Base-by-base conservation (phyloP, 2,113 vertebrate species). In the Fukomys damarensis region DNA sequence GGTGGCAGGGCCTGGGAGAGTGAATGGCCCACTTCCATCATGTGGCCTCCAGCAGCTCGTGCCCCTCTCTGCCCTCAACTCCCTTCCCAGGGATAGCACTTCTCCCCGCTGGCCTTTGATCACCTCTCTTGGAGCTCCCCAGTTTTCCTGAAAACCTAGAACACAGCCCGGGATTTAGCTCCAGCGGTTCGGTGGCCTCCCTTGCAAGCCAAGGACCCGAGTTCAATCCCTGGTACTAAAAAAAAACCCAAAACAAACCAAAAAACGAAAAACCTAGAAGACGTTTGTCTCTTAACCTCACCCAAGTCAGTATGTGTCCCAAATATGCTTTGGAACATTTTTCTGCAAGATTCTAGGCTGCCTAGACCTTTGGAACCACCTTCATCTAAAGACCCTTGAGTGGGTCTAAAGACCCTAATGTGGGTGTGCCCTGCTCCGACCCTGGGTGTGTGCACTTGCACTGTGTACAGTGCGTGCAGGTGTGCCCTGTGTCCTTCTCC, bases 381-480 rank as follows among this genome's bases (percentile, higher is more conserved):
- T 12, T 12, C 49, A 3, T 32, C n/a, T n/a, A 10, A 52, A 56
- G 20, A 4, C 35, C 32, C 20, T 10, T n/a, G 52, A 9, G 35
- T 2, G 8, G 43, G 65, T n/a, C n/a, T n/a, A n/a, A n/a, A n/a
- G n/a, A n/a, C 5, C 14, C 13, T 6, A 0, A 3, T 58, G 38
- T 41, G 16, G 5, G 3, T 7, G 4, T 35, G 41, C n/a, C 41
- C 74, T 52, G 43, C 4, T 46, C 43, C 14, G 3, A 3, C 28
- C 26, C 28, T 49, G 74, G 43, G 13, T 30, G 19, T 72, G 28
- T 54, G 2, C 30, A 13, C 5, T 3, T 30, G 4, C 16, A 32
- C 11, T 3, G 3, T 17, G 2, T 28, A 14, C 28, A 19, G 43
- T 9, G 14, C 30, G 30, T 5, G 19, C 46, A 26, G n/a, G 32